A percentile compares a stretch with the other conserved stretches of the same genome.
phyloP scores from a whole-genome alignment of 1,140 invertebrate genomes.

The Sinella curviseta region DNA sequence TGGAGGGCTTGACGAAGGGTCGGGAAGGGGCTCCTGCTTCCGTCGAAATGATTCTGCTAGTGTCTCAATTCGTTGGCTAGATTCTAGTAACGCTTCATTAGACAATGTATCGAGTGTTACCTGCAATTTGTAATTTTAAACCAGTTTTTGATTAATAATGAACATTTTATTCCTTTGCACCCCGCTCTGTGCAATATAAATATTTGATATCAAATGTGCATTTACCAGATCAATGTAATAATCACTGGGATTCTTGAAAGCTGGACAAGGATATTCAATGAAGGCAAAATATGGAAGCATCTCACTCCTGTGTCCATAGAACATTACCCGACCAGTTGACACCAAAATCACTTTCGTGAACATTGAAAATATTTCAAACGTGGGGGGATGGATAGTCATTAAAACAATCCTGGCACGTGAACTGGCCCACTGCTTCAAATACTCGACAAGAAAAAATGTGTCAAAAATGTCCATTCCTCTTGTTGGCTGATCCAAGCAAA shows the following conservation, averaged over 20 bases:
- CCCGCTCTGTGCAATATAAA: too few species aligned
- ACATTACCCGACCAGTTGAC: constrained; percentile 86
- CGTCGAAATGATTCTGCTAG: constrained; percentile 76
- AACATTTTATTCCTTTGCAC: neutral
- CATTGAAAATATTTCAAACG: constrained; percentile 95
- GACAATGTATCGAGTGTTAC: constrained; percentile 90
- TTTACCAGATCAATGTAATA: constrained; percentile 75
- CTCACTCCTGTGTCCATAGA: constrained; percentile 80
- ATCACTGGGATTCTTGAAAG: constrained; percentile 94
- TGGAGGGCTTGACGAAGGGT: constrained; percentile 74
- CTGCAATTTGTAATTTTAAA: constrained; percentile 66
- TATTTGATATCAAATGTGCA: too few species aligned
- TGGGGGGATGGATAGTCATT: constrained; percentile 89
- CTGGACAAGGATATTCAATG: constrained; percentile 90
- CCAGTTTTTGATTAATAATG: constrained; percentile 63
- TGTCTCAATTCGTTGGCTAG: constrained; percentile 83
- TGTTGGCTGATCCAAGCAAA: constrained; percentile 85
- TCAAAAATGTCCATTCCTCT: constrained; percentile 94
- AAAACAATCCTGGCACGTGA: constrained; percentile 70
- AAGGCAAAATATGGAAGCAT: constrained; percentile 91
- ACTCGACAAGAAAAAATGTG: constrained; percentile 90
- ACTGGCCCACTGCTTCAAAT: constrained; percentile 84
- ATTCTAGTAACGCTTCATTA: constrained; percentile 89
- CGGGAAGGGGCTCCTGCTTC: constrained; percentile 67
- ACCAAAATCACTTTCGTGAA: constrained; percentile 80